These are phyloP conservation scores for Psittacula echo DNA, from an alignment of 2,797 vertebrate species.

Conservation along the genomic window DNA sequence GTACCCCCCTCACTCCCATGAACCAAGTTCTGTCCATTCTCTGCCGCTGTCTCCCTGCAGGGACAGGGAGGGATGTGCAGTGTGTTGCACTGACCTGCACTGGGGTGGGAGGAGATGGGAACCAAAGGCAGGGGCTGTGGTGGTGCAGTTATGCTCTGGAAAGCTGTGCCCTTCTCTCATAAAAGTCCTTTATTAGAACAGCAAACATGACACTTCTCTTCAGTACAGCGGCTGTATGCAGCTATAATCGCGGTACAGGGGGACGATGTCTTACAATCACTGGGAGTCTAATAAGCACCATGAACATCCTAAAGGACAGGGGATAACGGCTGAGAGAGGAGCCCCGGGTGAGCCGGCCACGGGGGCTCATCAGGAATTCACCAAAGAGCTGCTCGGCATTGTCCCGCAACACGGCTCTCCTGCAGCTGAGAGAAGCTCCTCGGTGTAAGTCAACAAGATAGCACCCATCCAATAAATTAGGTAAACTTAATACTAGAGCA, in stretches of 20 bases:
- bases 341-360: constrained; percentile 77
- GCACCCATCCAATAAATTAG: constrained; percentile 83
- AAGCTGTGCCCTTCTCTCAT: constrained; percentile 50
- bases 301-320: constrained; percentile 71
- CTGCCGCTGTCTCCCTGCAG: fast-evolving
- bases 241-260: constrained; percentile 73
- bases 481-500: constrained; percentile 53
- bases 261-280: constrained; percentile 75
- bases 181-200: constrained; percentile 91
- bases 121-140: fast-evolving
- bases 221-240: constrained; percentile 73
- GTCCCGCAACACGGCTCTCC: constrained; percentile 83
- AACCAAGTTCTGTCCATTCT: fast-evolving
- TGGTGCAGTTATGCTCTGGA: not conserved
- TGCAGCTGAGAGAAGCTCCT: constrained; percentile 68
- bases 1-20: fast-evolving
- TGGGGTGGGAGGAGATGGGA: fast-evolving
- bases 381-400: constrained; percentile 72
- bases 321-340: constrained; percentile 56
- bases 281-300: constrained; percentile 78
- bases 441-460: constrained; percentile 65
- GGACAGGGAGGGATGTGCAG: fast-evolving
- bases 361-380: constrained; percentile 65
- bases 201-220: constrained; percentile 77
- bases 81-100: fast-evolving